Percentiles rank a stretch among this genome's conserved stretches.
Conservation (phyloP, 1,140 invertebrate species). For the Trichomalopsis sarcophagae region DNA sequence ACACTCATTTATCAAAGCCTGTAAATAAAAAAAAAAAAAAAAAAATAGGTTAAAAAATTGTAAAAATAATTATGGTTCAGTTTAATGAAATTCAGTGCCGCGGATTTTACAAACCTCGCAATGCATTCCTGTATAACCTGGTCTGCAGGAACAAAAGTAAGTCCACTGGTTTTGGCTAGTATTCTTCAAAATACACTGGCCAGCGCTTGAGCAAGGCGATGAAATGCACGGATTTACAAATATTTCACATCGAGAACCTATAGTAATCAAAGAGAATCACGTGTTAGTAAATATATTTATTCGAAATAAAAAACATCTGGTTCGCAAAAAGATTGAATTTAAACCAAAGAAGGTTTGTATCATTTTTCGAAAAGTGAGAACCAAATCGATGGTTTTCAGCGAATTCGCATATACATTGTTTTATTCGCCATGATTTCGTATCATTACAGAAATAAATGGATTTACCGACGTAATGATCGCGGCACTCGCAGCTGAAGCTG, state of each 20-base stretch:
- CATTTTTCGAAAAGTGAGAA: no score
- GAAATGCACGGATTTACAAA: constrained; percentile 64
- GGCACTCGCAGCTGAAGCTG: constrained; percentile 71
- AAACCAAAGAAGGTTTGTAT: no score
- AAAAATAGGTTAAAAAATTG: neutral
- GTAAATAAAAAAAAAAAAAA: constrained; percentile 42
- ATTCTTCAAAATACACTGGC: constrained; percentile 71
- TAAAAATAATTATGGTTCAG: neutral
- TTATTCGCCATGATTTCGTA: neutral
- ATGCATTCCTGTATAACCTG: constrained; percentile 69
- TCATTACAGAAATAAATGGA: neutral
- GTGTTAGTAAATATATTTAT: neutral
- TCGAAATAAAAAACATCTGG: no score
- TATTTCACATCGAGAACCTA: constrained; percentile 63
- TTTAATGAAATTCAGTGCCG: no score
- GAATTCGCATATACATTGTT: neutral
- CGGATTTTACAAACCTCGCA: constrained; percentile 70
- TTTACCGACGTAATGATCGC: constrained; percentile 67
- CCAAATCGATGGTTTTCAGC: no score
- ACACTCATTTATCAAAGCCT: constrained; percentile 76
- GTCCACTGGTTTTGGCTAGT: constrained; percentile 47
- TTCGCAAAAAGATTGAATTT: no score
- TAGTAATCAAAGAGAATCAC: neutral
- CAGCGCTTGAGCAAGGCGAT: constrained; percentile 69
- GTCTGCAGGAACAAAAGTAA: constrained; percentile 70